A percentile compares a stretch with the other conserved stretches of the same genome.
Conservation (phyloP, 2,797 vertebrate species). For the Calcarius lapponicus region DNA sequence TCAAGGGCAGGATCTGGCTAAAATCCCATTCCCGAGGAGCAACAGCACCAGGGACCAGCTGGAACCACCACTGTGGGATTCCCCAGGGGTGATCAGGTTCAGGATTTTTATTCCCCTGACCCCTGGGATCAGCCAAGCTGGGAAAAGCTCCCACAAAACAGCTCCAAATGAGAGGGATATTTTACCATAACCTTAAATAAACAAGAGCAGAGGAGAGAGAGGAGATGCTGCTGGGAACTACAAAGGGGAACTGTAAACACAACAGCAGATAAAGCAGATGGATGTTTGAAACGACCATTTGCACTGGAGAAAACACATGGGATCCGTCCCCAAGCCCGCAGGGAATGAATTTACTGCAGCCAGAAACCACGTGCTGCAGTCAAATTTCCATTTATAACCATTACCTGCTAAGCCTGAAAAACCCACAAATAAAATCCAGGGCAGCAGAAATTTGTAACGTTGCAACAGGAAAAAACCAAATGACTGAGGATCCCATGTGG, state of each 20-base stretch:
- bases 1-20: background rate
- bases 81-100: background rate
- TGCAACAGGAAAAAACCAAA: background rate
- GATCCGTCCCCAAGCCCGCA: background rate
- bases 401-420: background rate
- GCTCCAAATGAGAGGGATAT: background rate
- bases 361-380: background rate
- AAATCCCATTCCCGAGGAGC: background rate
- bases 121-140: background rate
- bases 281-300: background rate
- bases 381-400: background rate
- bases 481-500: background rate
- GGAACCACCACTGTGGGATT: background rate
- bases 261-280: constrained; percentile 35
- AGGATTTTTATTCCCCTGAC: background rate
- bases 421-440: background rate
- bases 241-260: constrained; percentile 43
- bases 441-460: background rate
- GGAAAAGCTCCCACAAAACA: background rate
- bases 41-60: background rate
- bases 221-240: constrained; percentile 43
- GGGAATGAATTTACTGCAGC: background rate
- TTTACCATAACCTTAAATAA: constrained; percentile 35
- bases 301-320: background rate
- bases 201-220: constrained; percentile 5